phyloP scores from a whole-genome alignment of 2,113 vertebrate genomes.

The Crotalus tigris region DNA sequence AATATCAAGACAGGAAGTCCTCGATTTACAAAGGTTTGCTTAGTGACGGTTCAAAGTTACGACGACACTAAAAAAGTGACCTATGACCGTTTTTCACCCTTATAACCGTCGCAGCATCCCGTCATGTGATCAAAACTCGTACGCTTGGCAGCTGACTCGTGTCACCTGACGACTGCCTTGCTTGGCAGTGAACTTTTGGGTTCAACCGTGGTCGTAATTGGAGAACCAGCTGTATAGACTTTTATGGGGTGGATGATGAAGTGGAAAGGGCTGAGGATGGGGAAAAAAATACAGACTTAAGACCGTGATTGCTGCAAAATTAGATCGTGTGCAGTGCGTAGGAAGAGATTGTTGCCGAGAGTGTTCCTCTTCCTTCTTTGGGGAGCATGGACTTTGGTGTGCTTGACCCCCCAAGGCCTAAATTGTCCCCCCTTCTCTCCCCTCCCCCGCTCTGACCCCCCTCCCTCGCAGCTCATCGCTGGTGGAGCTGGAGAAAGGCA shows the following conservation, averaged over 20 bases:
- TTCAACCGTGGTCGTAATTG: neutral
- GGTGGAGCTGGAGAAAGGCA: conserved; percentile 80
- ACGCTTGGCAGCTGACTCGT: neutral
- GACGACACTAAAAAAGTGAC: neutral
- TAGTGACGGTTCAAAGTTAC: neutral
- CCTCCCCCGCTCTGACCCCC: fast-evolving
- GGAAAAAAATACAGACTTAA: neutral
- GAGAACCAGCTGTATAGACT: neutral
- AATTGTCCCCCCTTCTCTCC: neutral
- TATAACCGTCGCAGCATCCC: neutral
- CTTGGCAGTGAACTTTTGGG: neutral
- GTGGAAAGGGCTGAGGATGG: neutral
- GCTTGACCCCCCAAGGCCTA: no score
- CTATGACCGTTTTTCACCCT: neutral
- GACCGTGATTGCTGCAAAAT: no score
- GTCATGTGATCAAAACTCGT: neutral
- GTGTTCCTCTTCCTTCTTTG: neutral
- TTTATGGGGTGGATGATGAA: neutral
- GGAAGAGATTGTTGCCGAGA: neutral
- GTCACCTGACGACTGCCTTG: no score
- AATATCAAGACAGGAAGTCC: no score
- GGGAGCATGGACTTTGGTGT: no score
- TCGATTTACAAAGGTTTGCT: no score
- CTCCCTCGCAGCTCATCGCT: conserved; percentile 70
- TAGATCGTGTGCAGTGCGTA: neutral